Evolutionary conservation across 2,888 invertebrate genomes (phyloP).

Genomic region (Camponotus fellah): DNA sequence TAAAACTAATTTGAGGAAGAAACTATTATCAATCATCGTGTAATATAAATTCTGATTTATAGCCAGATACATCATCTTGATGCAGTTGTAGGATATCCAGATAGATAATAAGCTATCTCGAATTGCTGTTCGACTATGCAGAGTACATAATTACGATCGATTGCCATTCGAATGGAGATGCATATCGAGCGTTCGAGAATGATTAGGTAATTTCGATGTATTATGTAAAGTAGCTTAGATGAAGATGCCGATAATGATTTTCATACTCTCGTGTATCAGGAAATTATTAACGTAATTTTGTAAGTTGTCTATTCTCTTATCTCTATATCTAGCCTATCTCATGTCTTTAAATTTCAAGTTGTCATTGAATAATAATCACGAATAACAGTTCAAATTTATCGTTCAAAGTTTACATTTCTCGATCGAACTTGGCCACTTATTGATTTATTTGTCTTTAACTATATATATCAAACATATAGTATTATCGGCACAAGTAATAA

Average conservation of each 20-base stretch:
- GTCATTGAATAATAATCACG: not conserved
- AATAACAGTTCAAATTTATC: constrained; percentile 20
- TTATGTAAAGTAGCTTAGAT: constrained; percentile 10
- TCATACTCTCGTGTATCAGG: constrained; percentile 1
- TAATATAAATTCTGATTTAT: not conserved
- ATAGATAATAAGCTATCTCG: constrained; percentile 29
- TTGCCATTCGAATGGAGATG: not conserved
- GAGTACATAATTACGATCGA: constrained; percentile 28
- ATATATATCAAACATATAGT: not conserved
- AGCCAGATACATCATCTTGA: not conserved
- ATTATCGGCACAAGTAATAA: constrained; percentile 28
- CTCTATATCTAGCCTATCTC: too few relatives aligned
- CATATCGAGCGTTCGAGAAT: constrained; percentile 22
- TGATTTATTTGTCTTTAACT: constrained; percentile 12
- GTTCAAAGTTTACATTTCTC: constrained; percentile 34
- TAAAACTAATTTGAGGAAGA: not conserved
- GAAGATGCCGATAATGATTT: constrained; percentile 10
- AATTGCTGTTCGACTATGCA: constrained; percentile 18
- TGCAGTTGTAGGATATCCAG: not conserved
- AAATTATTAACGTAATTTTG: constrained; percentile 8
- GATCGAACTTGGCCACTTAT: constrained; percentile 3
- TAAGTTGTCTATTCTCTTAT: not conserved
- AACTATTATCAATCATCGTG: not conserved
- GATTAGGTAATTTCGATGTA: constrained; percentile 29
- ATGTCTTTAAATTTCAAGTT: not conserved